Percentiles rank a stretch among this genome's conserved stretches.
Conservation (phyloP, 2,113 vertebrate genomes). For the Atlantisia rogersi region DNA sequence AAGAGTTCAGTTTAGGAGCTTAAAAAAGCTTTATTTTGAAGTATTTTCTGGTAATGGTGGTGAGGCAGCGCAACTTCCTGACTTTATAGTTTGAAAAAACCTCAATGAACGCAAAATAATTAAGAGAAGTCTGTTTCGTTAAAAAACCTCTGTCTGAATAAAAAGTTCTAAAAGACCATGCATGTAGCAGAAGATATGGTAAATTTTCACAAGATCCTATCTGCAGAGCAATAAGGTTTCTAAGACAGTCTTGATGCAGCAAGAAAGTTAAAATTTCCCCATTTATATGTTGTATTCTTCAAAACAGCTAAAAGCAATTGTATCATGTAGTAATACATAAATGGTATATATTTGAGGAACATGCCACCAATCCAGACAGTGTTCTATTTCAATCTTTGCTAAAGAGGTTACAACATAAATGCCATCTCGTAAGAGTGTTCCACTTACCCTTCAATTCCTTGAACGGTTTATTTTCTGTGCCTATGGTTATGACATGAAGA, state of each 20-base stretch:
- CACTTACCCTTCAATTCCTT: background rate
- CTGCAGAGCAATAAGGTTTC: background rate
- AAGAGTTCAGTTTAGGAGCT: background rate
- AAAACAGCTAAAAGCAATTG: background rate
- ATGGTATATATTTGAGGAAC: background rate
- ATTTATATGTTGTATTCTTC: background rate
- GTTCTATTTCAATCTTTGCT: background rate
- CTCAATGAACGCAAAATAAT: background rate
- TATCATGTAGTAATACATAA: background rate
- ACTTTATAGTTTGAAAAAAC: background rate
- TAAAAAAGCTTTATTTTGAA: background rate
- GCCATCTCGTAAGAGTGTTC: background rate
- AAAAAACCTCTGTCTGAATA: background rate
- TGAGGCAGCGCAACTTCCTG: background rate
- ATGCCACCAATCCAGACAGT: background rate
- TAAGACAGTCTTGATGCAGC: background rate
- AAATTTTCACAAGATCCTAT: background rate
- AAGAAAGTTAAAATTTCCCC: background rate
- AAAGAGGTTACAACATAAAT: background rate
- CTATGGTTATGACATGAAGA: background rate
- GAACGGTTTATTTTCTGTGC: background rate
- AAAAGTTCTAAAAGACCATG: background rate
- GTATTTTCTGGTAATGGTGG: background rate
- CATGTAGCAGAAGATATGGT: background rate
- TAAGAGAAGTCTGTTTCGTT: background rate